A percentile compares a stretch with the other conserved stretches of the same genome.
Evolutionary conservation across 2,888 invertebrate genomes (phyloP).

Genomic region (Caenorhabditis uteleia): DNA sequence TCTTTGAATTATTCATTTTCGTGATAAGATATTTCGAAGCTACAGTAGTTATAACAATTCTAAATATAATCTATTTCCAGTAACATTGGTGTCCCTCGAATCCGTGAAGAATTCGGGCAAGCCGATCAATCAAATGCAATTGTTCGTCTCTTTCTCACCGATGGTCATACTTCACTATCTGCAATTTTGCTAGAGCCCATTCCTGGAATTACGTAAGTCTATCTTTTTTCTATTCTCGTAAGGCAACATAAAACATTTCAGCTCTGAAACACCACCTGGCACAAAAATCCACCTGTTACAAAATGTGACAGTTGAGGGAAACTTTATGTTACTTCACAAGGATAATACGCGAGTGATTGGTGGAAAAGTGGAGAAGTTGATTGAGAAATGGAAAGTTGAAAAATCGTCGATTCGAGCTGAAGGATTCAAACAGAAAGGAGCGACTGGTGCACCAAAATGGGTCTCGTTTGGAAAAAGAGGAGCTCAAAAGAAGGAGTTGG

Average conservation of each 20-base stretch:
- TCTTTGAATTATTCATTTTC: too few relatives aligned
- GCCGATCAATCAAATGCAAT: slow-evolving; percentile 13
- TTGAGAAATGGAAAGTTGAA: slow-evolving; percentile 62
- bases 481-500: slow-evolving; percentile 3
- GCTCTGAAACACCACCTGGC: slow-evolving; percentile 56
- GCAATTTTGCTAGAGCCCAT: slow-evolving; percentile 21
- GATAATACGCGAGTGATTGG: slow-evolving; percentile 53
- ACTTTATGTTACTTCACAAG: slow-evolving; percentile 43
- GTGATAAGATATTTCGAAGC: too few relatives aligned
- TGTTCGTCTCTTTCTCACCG: slow-evolving; percentile 40
- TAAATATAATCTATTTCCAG: slow-evolving; percentile 1
- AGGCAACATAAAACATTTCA: slow-evolving; percentile 14
- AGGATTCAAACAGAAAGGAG: slow-evolving; percentile 18
- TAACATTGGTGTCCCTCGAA: slow-evolving; percentile 14
- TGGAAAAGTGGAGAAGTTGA: slow-evolving; percentile 53
- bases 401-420: slow-evolving; percentile 33
- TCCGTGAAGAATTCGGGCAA: slow-evolving; percentile 25
- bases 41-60: slow-evolving; percentile 1
- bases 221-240: background rate
- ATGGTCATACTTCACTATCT: slow-evolving; percentile 34
- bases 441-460: slow-evolving; percentile 48
- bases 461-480: slow-evolving; percentile 43
- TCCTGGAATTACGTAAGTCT: slow-evolving; percentile 14
- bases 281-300: slow-evolving; percentile 51
- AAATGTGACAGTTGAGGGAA: slow-evolving; percentile 43